phyloP scores from a whole-genome alignment of 2,113 vertebrate species.

The Corvus hawaiiensis region DNA sequence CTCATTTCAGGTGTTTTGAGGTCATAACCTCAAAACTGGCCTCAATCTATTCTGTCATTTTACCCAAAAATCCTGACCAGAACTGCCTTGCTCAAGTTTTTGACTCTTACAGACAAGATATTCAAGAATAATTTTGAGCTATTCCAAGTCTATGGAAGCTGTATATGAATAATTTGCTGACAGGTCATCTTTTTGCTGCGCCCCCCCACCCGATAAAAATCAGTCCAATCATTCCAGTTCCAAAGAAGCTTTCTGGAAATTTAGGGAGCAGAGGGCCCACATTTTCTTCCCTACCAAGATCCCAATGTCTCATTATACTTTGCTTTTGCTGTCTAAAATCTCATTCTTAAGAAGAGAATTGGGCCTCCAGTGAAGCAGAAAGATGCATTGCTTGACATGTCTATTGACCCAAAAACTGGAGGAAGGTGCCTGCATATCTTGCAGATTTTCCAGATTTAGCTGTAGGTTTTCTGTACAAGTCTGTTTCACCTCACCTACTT shows the following conservation, averaged over 20 bases:
- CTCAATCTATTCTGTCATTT: constrained; percentile 28
- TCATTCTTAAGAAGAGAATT: neutral
- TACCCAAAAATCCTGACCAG: neutral
- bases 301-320: neutral
- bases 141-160: neutral
- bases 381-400: neutral
- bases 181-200: neutral
- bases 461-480: neutral
- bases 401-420: constrained; percentile 7
- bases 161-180: neutral
- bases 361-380: neutral
- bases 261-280: neutral
- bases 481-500: neutral
- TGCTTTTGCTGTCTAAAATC: neutral
- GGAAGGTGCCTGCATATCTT: neutral
- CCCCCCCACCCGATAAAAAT: neutral
- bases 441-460: neutral
- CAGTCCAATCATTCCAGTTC: neutral
- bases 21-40: neutral
- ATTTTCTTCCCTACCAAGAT: neutral
- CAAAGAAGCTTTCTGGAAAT: neutral
- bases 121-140: neutral
- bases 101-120: neutral
- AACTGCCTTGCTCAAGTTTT: neutral
- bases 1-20: constrained; percentile 9